These are phyloP conservation scores for Enteromius paludinosus DNA, from an alignment of 2,797 vertebrate genomes.

Conservation along the genomic window DNA sequence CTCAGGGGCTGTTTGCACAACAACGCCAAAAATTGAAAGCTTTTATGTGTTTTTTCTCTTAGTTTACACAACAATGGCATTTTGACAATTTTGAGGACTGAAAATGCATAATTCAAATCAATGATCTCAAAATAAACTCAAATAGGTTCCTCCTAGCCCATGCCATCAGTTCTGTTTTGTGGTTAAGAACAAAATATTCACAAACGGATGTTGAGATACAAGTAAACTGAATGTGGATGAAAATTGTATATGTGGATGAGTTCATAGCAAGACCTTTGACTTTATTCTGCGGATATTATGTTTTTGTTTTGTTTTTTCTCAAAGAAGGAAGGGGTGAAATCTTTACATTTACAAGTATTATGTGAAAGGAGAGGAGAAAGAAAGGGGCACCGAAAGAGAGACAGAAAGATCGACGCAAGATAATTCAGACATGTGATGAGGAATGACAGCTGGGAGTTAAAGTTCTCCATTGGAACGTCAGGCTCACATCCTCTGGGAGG, in stretches of 20 bases:
- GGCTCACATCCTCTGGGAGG: conserved; percentile 74
- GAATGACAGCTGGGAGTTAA: conserved; percentile 81
- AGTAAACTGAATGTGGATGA: neutral
- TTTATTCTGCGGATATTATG: neutral
- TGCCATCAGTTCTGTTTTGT: neutral
- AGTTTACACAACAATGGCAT: too few species aligned
- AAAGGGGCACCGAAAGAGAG: conserved; percentile 26
- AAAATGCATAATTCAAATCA: neutral
- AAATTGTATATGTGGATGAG: neutral
- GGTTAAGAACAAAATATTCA: neutral
- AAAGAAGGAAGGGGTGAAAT: neutral
- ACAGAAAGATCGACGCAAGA: conserved; percentile 45
- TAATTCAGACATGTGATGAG: conserved; percentile 81
- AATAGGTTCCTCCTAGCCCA: neutral
- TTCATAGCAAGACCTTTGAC: neutral
- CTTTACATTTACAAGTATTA: neutral
- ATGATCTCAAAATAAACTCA: neutral
- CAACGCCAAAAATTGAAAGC: too few species aligned
- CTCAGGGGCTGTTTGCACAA: too few species aligned
- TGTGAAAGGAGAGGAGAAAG: neutral
- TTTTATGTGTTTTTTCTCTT: too few species aligned
- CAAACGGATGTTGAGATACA: neutral
- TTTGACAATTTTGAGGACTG: too few species aligned
- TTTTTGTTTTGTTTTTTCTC: neutral
- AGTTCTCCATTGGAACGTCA: conserved; percentile 81